These are phyloP conservation scores for Drosophila hydei DNA, from an alignment of 1,140 invertebrate genomes.

Conservation along the genomic window DNA sequence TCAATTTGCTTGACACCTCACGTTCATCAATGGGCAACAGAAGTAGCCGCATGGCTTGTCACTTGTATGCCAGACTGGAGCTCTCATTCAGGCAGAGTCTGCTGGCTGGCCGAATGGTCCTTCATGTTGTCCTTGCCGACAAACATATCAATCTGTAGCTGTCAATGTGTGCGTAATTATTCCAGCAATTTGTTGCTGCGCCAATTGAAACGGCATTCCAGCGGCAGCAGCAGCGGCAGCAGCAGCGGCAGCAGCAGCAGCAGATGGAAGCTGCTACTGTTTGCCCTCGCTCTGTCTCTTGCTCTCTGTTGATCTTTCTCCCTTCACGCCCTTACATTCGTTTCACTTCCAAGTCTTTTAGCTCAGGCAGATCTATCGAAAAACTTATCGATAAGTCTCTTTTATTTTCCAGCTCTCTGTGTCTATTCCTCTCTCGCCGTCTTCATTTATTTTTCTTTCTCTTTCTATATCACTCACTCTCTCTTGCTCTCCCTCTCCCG, in stretches of 20 bases:
- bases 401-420: too few species aligned
- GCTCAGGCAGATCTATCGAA: too few species aligned
- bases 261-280: neutral
- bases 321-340: neutral
- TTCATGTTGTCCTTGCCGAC: constrained; percentile 43
- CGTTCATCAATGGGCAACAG: constrained; percentile 73
- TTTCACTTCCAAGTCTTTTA: neutral
- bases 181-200: constrained; percentile 82
- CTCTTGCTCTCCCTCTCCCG: too few species aligned
- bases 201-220: constrained; percentile 80
- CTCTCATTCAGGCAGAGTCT: constrained; percentile 20
- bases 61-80: constrained; percentile 12
- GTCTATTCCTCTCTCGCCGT: too few species aligned
- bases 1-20: constrained; percentile 81
- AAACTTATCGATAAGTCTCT: too few species aligned
- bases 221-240: neutral
- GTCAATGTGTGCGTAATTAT: constrained; percentile 81
- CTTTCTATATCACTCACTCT: too few species aligned
- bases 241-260: too few species aligned
- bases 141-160: constrained; percentile 74
- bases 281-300: constrained; percentile 3
- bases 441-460: too few species aligned
- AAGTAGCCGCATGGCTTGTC: constrained; percentile 29
- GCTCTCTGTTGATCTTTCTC: neutral
- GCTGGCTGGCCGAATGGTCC: neutral